Conservation (phyloP, 2,113 vertebrate species). For the Aldabrachelys gigantea region DNA sequence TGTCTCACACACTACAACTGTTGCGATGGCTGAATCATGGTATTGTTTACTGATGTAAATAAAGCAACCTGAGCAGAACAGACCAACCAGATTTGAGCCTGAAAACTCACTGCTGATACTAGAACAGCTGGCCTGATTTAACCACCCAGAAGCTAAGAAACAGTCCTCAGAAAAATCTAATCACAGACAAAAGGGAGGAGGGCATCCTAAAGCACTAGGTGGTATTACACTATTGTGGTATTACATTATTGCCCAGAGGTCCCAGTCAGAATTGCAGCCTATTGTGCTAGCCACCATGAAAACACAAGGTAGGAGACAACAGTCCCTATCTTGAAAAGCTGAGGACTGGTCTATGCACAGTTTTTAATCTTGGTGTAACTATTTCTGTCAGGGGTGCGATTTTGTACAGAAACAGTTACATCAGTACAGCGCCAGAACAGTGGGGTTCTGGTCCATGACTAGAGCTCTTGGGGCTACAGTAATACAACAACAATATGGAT, state of each 20-base stretch:
- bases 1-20: neutral
- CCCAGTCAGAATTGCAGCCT: neutral
- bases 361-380: neutral
- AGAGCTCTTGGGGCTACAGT: neutral
- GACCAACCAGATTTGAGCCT: neutral
- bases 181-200: neutral
- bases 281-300: neutral
- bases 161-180: neutral
- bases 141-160: neutral
- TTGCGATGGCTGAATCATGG: neutral
- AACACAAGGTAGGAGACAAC: neutral
- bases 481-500: neutral
- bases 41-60: accelerated
- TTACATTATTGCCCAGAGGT: neutral
- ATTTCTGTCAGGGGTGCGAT: neutral
- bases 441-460: neutral
- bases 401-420: neutral
- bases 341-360: neutral
- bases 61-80: neutral
- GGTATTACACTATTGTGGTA: neutral
- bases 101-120: neutral
- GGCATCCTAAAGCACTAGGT: neutral
- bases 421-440: neutral
- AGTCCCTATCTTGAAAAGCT: neutral
- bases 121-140: neutral